Evolutionary conservation across 2,888 invertebrate genomes (phyloP).

Genomic region (Ischnura elegans): DNA sequence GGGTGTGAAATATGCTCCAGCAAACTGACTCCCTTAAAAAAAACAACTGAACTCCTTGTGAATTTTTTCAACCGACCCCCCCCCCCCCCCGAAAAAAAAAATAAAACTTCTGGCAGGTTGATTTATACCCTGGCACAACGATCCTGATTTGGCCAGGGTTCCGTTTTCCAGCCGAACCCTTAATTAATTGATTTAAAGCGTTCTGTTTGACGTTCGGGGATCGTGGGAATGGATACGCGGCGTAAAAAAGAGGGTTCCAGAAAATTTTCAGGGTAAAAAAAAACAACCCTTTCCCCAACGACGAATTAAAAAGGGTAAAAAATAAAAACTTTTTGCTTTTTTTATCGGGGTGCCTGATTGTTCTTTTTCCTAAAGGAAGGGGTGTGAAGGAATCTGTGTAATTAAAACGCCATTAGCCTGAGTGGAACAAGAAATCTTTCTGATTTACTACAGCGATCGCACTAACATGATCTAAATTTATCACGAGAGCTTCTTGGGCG

Average conservation of each 20-base stretch:
- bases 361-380: too few relatives aligned
- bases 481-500: too few relatives aligned
- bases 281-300: background rate
- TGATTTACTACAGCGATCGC: too few relatives aligned
- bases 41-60: background rate
- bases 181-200: constrained; percentile 23
- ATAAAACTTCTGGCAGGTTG: background rate
- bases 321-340: background rate
- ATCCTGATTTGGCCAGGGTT: background rate
- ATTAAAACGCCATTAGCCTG: too few relatives aligned
- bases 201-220: background rate
- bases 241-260: background rate
- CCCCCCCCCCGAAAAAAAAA: too few relatives aligned
- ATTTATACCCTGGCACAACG: background rate
- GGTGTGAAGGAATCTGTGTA: too few relatives aligned
- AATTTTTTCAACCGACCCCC: too few relatives aligned
- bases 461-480: too few relatives aligned
- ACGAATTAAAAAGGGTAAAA: too few relatives aligned
- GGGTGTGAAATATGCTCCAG: background rate
- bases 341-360: background rate
- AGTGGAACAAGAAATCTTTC: too few relatives aligned
- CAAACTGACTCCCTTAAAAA: background rate
- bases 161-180: background rate
- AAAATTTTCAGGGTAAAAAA: background rate
- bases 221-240: background rate